Evolutionary conservation across 2,797 vertebrate genomes (phyloP).

Genomic region (Philypnodon macrostomus): DNA sequence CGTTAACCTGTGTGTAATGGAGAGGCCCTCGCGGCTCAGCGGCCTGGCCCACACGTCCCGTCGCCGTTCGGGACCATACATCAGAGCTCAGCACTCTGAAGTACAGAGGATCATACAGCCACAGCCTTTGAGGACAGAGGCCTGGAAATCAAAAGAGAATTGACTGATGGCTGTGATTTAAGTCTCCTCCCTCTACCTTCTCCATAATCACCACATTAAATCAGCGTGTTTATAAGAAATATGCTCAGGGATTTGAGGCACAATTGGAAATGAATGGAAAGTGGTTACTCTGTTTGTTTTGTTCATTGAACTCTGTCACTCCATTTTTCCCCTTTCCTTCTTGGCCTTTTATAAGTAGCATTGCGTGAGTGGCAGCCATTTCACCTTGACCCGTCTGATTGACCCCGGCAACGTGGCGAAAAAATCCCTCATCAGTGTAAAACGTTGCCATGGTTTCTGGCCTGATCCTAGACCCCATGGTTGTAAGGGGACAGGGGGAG

Average conservation of each 20-base stretch:
- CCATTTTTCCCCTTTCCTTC: conserved; percentile 7
- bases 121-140: conserved; percentile 40
- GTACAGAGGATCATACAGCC: conserved; percentile 21
- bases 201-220: conserved; percentile 63
- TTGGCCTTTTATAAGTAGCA: conserved; percentile 32
- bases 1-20: conserved; percentile 66
- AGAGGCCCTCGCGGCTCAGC: conserved; percentile 69
- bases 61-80: conserved; percentile 65
- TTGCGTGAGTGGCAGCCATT: conserved; percentile 58
- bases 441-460: conserved; percentile 63
- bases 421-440: conserved; percentile 58
- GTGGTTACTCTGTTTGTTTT: conserved; percentile 61
- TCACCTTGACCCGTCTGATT: conserved; percentile 67
- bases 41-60: conserved; percentile 64
- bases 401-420: conserved; percentile 47
- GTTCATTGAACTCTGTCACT: conserved; percentile 36
- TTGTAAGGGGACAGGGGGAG: conserved; percentile 23
- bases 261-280: conserved; percentile 36
- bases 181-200: conserved; percentile 22
- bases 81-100: conserved; percentile 68
- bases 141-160: conserved; percentile 54
- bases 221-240: conserved; percentile 52
- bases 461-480: conserved; percentile 50
- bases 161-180: conserved; percentile 69
- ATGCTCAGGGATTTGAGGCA: conserved; percentile 42